Conservation (phyloP, 2,888 invertebrate species). For the Ceraclea dissimilis region DNA sequence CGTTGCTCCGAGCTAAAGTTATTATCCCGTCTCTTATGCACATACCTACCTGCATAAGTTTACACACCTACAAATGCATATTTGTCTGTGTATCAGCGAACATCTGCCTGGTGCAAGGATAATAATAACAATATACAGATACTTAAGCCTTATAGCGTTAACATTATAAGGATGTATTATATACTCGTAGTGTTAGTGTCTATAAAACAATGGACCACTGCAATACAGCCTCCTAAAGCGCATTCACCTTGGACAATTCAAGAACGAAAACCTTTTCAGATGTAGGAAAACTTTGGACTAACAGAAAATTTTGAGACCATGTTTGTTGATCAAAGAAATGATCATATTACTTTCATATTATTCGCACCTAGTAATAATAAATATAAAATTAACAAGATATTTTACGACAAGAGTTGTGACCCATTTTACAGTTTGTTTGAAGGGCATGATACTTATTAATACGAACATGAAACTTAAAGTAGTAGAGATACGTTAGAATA, state of each 20-base stretch:
- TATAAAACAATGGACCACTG: not conserved
- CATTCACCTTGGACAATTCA: slow-evolving; percentile 3
- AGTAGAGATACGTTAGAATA: no score
- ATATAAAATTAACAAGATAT: no score
- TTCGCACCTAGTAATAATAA: no score
- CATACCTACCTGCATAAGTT: not conserved
- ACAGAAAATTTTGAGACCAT: not conserved
- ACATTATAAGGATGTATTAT: not conserved
- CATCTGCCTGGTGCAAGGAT: not conserved
- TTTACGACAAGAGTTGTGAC: no score
- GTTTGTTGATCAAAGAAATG: not conserved
- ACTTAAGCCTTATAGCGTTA: not conserved
- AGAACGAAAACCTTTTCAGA: not conserved
- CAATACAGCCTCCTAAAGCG: slow-evolving; percentile 1
- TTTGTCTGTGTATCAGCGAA: not conserved
- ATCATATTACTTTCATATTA: no score
- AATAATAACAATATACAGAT: not conserved
- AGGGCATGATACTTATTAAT: no score
- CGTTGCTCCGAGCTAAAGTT: not conserved
- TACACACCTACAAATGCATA: not conserved
- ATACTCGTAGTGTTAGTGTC: not conserved
- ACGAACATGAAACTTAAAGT: no score
- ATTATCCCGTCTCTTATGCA: not conserved
- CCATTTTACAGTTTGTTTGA: no score
- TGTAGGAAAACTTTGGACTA: not conserved